Base-by-base conservation (phyloP, 1,140 invertebrate species). In the Brachionus manjavacas region DNA sequence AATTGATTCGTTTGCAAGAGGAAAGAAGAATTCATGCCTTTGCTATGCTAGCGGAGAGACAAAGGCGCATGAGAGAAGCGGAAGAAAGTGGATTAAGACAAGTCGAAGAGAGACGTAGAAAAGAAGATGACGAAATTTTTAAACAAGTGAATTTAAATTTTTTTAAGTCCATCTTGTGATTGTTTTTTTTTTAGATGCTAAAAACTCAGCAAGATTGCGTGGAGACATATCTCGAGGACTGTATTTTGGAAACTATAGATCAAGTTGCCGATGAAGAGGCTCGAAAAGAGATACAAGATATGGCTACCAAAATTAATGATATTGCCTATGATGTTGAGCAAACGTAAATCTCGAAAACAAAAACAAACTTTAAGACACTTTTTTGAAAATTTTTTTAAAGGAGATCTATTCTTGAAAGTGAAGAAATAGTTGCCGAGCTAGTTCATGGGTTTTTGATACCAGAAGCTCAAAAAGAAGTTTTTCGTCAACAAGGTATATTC, bases 61-160 rank as follows among this genome's bases (percentile, higher is more conserved):
- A 93, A 85, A 90, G 93, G 84, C 87, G 91, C 28, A 91, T 92
- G 86, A 89, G 92, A n/a, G 93, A 94, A 88, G 93, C 93, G 0
- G 92, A 91, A 49, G 93, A 94, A 88, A 92, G 92, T 55, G 93
- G 93, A 1, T 89, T 91, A 81, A 88, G 93, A 43, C 93, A 94
- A 88, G 89, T 91, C 52, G 93, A 94, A 86, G 91, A 92, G 84
- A 90, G 92, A 85, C 88, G 92, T 25, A 88, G 93, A 52, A 87
- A 91, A 80, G 93, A 94, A 88, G 92, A 94, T 72, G 93, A 94
- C 86, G 93, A 94, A 89, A 92, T 94, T 87, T 94, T 94, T 87
- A 92, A 92, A 87, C 92, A 93, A 90, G 92, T 91, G 49, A 64
- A 68, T 60, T 84, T 68, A n/a, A n/a, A n/a, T 81, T n/a, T 74